Percentiles rank a stretch among this genome's conserved stretches.
Evolutionary conservation across 2,888 invertebrate genomes (phyloP).

Genomic region (Latrodectus hesperus): DNA sequence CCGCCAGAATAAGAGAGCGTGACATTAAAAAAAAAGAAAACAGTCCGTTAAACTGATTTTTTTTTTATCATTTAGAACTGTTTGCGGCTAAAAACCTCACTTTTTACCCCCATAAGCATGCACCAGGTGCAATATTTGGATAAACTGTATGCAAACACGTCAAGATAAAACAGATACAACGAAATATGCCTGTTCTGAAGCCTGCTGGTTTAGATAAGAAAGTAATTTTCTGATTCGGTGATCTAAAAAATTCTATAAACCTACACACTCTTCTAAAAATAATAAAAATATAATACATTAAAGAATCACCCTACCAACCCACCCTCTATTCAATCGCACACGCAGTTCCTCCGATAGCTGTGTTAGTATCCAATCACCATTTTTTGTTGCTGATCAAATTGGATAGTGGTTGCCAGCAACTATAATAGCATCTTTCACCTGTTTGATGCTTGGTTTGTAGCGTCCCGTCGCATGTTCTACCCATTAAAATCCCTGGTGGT

Average conservation of each 20-base stretch:
- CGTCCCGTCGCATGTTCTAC: neutral
- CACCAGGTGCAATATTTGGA: neutral
- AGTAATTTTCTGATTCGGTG: slow-evolving; percentile 34
- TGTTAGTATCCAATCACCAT: neutral
- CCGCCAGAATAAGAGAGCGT: neutral
- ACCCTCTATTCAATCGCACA: neutral
- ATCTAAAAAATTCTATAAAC: slow-evolving; percentile 10
- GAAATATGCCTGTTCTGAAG: neutral
- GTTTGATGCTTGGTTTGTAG: slow-evolving; percentile 12
- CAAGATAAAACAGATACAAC: neutral
- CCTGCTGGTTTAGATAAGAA: neutral
- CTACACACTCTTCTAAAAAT: neutral
- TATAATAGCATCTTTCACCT: slow-evolving; percentile 14
- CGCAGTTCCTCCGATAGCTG: neutral
- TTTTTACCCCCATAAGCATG: neutral
- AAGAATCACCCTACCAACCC: neutral
- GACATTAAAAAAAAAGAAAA: neutral
- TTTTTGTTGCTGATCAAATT: neutral
- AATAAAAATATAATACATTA: neutral
- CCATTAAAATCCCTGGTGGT: neutral
- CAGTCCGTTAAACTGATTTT: no score
- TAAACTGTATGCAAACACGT: neutral
- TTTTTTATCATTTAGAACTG: neutral
- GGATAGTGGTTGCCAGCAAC: neutral
- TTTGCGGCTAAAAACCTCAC: neutral